These are phyloP conservation scores for Ibidorhyncha struthersii DNA, from an alignment of 2,113 vertebrate genomes.

Conservation along the genomic window DNA sequence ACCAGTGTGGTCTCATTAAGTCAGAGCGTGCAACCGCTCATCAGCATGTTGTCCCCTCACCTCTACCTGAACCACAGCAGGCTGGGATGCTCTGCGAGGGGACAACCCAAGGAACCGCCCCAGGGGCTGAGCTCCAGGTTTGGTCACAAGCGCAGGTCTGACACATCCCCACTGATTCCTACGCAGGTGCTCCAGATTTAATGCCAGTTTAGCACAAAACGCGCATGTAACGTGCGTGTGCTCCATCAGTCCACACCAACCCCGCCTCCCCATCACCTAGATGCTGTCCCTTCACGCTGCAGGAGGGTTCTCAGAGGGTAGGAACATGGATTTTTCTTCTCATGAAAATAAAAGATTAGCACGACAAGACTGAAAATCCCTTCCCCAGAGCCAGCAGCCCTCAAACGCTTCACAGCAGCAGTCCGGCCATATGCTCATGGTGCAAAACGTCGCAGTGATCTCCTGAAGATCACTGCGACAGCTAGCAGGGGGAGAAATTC, in stretches of 20 bases:
- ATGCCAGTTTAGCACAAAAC: background rate
- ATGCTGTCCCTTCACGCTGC: accelerated
- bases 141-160: background rate
- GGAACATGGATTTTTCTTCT: background rate
- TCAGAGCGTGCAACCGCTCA: background rate
- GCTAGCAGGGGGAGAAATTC: background rate
- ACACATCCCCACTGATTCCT: background rate
- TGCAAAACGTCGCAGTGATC: background rate
- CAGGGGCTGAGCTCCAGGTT: background rate
- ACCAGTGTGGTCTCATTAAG: background rate
- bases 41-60: background rate
- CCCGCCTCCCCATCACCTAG: background rate
- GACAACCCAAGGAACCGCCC: background rate
- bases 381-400: background rate
- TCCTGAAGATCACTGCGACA: background rate
- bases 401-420: background rate
- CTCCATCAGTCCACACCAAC: background rate
- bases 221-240: accelerated
- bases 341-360: background rate
- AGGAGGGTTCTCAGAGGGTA: background rate
- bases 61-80: background rate
- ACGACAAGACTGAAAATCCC: background rate
- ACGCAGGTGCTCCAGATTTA: accelerated
- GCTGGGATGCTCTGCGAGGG: background rate
- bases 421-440: accelerated